Percentiles rank a stretch among this genome's conserved stretches.
These are phyloP conservation scores for Netelia melanura DNA, from an alignment of 2,888 invertebrate species.

Conservation along the genomic window DNA sequence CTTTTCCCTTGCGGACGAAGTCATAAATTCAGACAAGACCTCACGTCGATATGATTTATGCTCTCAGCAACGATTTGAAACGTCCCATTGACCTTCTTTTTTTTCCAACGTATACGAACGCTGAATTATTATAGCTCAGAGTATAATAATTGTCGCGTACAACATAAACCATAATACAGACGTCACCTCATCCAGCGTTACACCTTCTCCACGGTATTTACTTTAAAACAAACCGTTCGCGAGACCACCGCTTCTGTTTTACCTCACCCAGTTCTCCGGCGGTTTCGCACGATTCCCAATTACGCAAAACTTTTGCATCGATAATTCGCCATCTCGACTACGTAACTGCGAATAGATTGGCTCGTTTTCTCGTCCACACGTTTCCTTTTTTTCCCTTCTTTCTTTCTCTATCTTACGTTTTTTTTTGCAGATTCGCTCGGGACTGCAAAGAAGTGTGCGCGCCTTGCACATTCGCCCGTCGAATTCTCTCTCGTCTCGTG, in stretches of 20 bases:
- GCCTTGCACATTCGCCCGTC: slow-evolving; percentile 44
- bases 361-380: slow-evolving; percentile 42
- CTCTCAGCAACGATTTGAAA: not conserved
- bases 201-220: not conserved
- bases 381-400: not conserved
- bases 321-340: slow-evolving; percentile 31
- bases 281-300: slow-evolving; percentile 39
- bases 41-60: not conserved
- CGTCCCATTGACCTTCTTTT: not conserved
- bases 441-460: slow-evolving; percentile 48
- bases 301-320: slow-evolving; percentile 36
- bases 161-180: not conserved
- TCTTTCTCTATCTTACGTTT: not conserved
- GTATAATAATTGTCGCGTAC: not conserved
- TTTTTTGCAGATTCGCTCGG: slow-evolving; percentile 21
- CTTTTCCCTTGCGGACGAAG: not conserved
- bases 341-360: slow-evolving; percentile 55
- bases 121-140: not conserved
- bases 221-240: not conserved
- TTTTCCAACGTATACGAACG: not conserved
- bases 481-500: slow-evolving; percentile 56
- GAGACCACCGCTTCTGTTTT: not conserved
- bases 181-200: not conserved
- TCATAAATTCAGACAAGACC: not conserved
- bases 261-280: not conserved